These are phyloP conservation scores for Gymnopithys bicolor DNA, from an alignment of 2,797 vertebrate species.

Conservation along the genomic window DNA sequence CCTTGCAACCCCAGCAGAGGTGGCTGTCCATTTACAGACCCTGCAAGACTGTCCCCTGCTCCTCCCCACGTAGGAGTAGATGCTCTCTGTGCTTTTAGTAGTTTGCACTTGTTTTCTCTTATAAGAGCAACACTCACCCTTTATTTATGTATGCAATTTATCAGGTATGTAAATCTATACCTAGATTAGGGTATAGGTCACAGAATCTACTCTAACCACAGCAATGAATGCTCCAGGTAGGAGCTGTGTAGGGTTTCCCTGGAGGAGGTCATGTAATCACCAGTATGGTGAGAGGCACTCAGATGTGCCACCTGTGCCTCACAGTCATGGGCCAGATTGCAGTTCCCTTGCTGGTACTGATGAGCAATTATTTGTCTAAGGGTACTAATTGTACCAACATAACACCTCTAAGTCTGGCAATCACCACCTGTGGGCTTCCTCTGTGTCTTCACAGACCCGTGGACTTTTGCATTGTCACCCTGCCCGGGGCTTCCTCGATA, in stretches of 20 bases:
- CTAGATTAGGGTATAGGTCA: not conserved
- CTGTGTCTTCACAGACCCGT: not conserved
- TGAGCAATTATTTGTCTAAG: not conserved
- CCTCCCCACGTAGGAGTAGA: rapidly evolving
- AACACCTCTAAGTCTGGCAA: not conserved
- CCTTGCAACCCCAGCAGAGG: not conserved
- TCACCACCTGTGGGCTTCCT: not conserved
- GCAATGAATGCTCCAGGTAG: not conserved
- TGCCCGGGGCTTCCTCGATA: not conserved
- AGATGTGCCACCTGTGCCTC: not conserved
- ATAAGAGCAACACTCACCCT: not conserved
- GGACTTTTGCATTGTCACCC: not conserved
- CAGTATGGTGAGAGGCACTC: not conserved
- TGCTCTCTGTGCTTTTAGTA: not conserved
- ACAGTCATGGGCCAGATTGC: not conserved
- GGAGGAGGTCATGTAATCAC: not conserved
- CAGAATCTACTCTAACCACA: not conserved
- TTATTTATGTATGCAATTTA: not conserved
- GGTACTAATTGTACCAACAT: not conserved
- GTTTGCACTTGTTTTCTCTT: not conserved
- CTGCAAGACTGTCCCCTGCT: not conserved
- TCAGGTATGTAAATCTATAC: not conserved
- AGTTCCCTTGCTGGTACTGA: not conserved
- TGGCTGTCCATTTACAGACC: not conserved
- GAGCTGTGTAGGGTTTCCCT: not conserved